Percentiles rank a stretch among this genome's conserved stretches.
phyloP scores from a whole-genome alignment of 2,888 invertebrate genomes.

The Melanotus villosus region DNA sequence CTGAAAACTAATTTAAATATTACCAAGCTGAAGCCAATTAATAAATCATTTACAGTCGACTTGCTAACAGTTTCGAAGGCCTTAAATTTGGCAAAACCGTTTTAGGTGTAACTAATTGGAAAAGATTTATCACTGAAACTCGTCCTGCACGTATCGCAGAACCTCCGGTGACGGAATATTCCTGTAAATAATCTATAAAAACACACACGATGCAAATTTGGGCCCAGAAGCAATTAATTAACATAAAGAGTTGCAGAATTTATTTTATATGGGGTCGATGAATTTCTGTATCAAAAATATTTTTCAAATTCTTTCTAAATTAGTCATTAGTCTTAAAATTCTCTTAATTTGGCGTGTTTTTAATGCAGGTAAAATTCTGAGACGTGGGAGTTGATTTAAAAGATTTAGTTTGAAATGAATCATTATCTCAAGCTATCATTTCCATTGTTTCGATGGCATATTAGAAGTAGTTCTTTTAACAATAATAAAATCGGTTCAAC shows the following conservation, averaged over 20 bases:
- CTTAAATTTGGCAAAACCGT: no score
- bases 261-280: conserved; percentile 11
- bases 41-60: no score
- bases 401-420: neutral
- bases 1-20: no score
- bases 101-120: conserved; percentile 10
- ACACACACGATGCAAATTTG: neutral
- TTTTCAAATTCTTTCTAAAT: neutral
- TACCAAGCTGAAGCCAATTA: no score
- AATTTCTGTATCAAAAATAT: conserved; percentile 5
- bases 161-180: neutral
- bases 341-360: neutral
- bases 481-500: conserved; percentile 28
- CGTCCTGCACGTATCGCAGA: neutral
- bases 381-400: neutral
- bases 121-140: conserved; percentile 5
- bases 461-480: conserved; percentile 6
- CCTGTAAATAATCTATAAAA: neutral
- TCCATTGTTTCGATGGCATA: neutral
- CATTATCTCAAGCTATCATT: neutral
- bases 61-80: no score
- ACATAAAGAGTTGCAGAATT: neutral
- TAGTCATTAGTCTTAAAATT: neutral
- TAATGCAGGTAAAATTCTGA: neutral
- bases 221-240: conserved; percentile 5